phyloP scores from a whole-genome alignment of 2,113 vertebrate genomes.

The Vireo altiloquus region DNA sequence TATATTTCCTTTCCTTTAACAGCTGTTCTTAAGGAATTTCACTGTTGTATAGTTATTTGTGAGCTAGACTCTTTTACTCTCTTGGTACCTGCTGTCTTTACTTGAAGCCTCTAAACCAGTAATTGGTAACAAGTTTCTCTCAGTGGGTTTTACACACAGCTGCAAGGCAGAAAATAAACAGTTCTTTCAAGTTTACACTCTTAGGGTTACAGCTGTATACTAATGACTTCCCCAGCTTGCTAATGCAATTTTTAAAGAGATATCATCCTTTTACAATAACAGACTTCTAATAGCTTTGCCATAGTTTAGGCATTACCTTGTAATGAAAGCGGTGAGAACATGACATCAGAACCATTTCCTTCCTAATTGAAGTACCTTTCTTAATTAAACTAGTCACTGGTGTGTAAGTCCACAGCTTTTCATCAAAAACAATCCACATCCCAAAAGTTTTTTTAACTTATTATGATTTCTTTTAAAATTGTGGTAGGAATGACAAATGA shows the following conservation, averaged over 20 bases:
- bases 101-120: conserved; percentile 58
- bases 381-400: background rate
- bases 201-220: conserved; percentile 49
- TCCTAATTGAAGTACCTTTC: background rate
- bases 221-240: conserved; percentile 27
- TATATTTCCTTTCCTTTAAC: conserved; percentile 17
- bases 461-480: background rate
- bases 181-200: conserved; percentile 53
- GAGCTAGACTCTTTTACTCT: conserved; percentile 43
- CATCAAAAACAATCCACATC: background rate
- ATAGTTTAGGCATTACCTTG: background rate
- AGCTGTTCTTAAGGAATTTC: conserved; percentile 47
- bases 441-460: background rate
- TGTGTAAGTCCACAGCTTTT: background rate
- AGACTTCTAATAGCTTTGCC: background rate
- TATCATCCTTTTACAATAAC: background rate
- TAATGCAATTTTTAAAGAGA: conserved; percentile 49
- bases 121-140: conserved; percentile 68
- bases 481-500: background rate
- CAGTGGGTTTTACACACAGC: conserved; percentile 66
- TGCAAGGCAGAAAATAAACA: conserved; percentile 67
- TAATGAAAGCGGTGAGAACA: background rate
- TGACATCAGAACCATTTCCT: background rate
- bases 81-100: conserved; percentile 62
- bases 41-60: conserved; percentile 35